Evolutionary conservation across 2,797 vertebrate genomes (phyloP), one percentile per base, ranked within the genome.

Genomic region (Pteropus rufus): DNA sequence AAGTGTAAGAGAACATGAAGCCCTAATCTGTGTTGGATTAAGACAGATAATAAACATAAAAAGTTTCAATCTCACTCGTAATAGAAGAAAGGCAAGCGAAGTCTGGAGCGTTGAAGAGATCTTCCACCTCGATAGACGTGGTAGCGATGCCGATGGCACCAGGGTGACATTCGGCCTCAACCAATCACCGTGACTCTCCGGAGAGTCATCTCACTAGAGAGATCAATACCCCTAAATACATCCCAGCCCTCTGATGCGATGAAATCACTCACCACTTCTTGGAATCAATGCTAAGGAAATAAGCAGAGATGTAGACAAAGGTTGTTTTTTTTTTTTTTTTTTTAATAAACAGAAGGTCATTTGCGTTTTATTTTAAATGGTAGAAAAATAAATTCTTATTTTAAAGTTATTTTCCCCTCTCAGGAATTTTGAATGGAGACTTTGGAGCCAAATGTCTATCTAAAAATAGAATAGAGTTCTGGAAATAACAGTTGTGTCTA

Each of bases 361-460:
- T 97, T 92, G 87, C 58, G 0, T 95, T 96, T 92, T 86, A 96
- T 94, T 95, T 96, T 88, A 92, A 93, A 83, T 67, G 46, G 67
- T 75, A 62, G 65, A 82, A 94, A 70, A 82, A 92, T 64, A 94
- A 36, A 56, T 49, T 80, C 93, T 90, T 95, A 97, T 97, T 98
- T 97, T 86, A 67, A 94, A 96, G 18, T 56, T 93, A 76, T 93
- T 93, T 89, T 87, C 95, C 34, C 79, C 86, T 86, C 91, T 91
- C 58, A 93, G 96, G 97, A 97, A 97, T 98, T 98, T 98, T 98
- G 96, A 98, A 98, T 98, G 97, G 97, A 97, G 97, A 91, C 75
- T 83, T 94, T 91, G 84, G 89, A 97, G 97, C 96, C 96, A 97
- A 97, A 84, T 64, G 86, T 93, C 89, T 95, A 39, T 87, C 95